Percentiles rank a stretch among this genome's conserved stretches.
Conservation (phyloP, 2,888 invertebrate species). For the Heteromurus nitidus region DNA sequence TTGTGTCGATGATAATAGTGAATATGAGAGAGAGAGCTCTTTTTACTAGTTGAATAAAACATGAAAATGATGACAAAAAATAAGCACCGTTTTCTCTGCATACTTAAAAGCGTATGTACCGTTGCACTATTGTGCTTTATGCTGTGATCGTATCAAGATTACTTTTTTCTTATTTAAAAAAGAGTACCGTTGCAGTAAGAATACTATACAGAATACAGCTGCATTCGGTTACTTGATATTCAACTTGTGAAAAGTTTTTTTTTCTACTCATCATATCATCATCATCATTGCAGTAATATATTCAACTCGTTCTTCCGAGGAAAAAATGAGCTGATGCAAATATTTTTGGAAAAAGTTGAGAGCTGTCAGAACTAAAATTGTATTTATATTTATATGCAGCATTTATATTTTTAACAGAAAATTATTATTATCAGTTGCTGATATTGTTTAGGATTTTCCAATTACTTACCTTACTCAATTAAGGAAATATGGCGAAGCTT, state of each 20-base stretch:
- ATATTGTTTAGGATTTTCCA: neutral
- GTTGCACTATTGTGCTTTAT: neutral
- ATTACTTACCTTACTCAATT: constrained; percentile 13
- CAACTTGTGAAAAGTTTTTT: constrained; percentile 43
- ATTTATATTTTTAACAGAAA: too few relatives aligned
- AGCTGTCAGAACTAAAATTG: too few relatives aligned
- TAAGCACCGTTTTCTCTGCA: constrained; percentile 16
- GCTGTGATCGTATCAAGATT: constrained; percentile 14
- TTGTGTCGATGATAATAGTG: neutral
- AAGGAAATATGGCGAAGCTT: too few relatives aligned
- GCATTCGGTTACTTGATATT: constrained; percentile 12
- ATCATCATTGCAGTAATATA: too few relatives aligned
- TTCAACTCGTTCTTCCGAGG: too few relatives aligned
- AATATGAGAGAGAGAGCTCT: constrained; percentile 19
- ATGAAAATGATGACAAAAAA: constrained; percentile 37
- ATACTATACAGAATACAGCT: neutral
- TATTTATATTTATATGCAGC: too few relatives aligned
- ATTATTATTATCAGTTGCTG: too few relatives aligned
- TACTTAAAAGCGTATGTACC: neutral
- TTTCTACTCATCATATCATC: constrained; percentile 38
- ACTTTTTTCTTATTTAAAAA: constrained; percentile 38
- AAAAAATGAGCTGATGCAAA: too few relatives aligned
- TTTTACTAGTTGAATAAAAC: constrained; percentile 26
- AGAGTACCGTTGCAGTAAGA: constrained; percentile 44
- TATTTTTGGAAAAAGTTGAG: too few relatives aligned